Evolutionary conservation across 2,888 invertebrate genomes (phyloP).

Genomic region (Onthophagus sagittarius): DNA sequence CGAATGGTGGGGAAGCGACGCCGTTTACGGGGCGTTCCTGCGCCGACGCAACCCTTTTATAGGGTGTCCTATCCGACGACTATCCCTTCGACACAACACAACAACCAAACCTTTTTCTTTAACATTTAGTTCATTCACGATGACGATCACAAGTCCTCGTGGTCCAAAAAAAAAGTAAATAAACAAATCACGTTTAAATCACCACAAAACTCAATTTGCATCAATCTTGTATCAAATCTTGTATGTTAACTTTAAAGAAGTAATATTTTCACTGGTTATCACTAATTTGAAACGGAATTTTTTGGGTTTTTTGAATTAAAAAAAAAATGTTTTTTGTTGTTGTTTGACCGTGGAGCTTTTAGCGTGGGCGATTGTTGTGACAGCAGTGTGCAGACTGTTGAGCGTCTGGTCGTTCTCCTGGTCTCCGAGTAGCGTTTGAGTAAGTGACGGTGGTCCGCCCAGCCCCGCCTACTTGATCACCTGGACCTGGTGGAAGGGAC

Average conservation of each 20-base stretch:
- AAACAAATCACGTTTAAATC: neutral
- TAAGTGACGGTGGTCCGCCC: slow-evolving; percentile 47
- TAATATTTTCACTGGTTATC: no score
- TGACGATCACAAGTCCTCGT: neutral
- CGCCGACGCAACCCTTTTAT: slow-evolving; percentile 39
- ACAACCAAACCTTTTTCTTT: neutral
- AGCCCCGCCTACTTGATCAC: slow-evolving; percentile 47
- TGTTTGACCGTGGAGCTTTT: neutral
- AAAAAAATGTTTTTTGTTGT: neutral
- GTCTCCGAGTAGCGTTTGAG: slow-evolving; percentile 47
- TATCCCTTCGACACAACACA: slow-evolving; percentile 23
- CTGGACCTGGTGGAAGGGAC: slow-evolving; percentile 43
- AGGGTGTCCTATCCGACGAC: slow-evolving; percentile 40
- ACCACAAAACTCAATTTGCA: neutral
- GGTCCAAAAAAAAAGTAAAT: no score
- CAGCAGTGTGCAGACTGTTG: slow-evolving; percentile 34
- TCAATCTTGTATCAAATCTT: neutral
- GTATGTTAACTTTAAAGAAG: no score
- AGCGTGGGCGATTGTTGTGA: slow-evolving; percentile 36
- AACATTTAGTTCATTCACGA: neutral
- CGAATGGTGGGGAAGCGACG: slow-evolving; percentile 43
- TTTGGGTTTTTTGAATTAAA: no score
- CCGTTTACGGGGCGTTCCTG: slow-evolving; percentile 42
- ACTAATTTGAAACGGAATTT: no score
- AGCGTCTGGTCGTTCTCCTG: slow-evolving; percentile 26